phyloP scores from a whole-genome alignment of 2,797 vertebrate genomes.

The Glossophaga mutica region DNA sequence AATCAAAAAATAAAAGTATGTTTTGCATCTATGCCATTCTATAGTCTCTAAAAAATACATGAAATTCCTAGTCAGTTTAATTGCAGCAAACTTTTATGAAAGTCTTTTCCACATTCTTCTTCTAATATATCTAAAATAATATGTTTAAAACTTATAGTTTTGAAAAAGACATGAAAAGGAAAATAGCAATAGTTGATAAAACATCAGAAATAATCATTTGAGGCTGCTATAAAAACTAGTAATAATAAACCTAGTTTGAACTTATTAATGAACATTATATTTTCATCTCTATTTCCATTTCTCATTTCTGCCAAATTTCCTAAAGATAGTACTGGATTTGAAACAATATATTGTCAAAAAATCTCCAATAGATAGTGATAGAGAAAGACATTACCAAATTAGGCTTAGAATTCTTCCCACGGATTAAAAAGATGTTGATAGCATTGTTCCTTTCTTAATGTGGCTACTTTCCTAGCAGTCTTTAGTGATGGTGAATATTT shows the following conservation, averaged over 20 bases:
- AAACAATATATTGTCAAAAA: background rate
- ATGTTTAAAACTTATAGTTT: slow-evolving; percentile 19
- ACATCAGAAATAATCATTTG: background rate
- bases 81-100: background rate
- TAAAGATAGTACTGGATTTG: background rate
- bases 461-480: background rate
- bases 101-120: slow-evolving; percentile 20
- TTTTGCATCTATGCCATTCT: background rate
- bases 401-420: background rate
- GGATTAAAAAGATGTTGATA: background rate
- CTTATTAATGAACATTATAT: background rate
- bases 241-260: background rate
- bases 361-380: slow-evolving; percentile 25
- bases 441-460: background rate
- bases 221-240: background rate
- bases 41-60: background rate
- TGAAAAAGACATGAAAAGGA: background rate
- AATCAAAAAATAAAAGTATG: background rate
- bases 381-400: background rate
- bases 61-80: background rate
- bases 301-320: background rate
- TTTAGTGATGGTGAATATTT: background rate
- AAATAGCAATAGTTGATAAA: background rate
- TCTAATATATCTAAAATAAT: slow-evolving; percentile 53
- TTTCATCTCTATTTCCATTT: background rate